Conservation (phyloP, 2,797 vertebrate genomes). For the Ficedula albicollis region DNA sequence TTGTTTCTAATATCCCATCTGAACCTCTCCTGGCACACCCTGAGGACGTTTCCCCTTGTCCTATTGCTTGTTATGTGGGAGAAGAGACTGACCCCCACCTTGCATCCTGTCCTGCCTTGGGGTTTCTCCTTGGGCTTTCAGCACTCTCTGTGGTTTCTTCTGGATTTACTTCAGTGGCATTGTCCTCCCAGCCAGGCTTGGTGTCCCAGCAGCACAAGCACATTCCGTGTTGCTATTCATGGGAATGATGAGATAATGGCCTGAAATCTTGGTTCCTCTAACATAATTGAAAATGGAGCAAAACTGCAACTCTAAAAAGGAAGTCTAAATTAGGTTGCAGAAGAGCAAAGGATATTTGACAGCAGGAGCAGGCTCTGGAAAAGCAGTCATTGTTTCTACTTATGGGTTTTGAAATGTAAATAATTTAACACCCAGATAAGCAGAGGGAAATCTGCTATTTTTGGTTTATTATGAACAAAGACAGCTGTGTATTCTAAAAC, state of each 20-base stretch:
- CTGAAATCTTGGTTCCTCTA: constrained; percentile 33
- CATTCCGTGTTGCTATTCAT: not conserved
- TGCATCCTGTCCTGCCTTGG: not conserved
- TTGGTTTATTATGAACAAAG: constrained; percentile 64
- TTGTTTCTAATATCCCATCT: not conserved
- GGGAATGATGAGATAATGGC: constrained; percentile 47
- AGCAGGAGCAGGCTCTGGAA: constrained; percentile 53
- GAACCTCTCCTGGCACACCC: not conserved
- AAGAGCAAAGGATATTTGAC: constrained; percentile 67
- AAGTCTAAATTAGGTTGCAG: constrained; percentile 64
- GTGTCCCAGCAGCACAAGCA: not conserved
- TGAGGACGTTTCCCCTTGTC: not conserved
- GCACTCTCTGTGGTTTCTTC: accelerated
- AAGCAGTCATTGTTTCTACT: constrained; percentile 67
- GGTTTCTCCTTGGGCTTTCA: not conserved
- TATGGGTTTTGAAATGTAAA: constrained; percentile 75
- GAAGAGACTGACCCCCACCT: accelerated
- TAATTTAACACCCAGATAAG: constrained; percentile 69
- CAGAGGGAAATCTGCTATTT: constrained; percentile 68
- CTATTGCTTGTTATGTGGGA: not conserved
- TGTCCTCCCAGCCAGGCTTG: not conserved
- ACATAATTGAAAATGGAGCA: constrained; percentile 36
- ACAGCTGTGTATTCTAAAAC: constrained; percentile 70
- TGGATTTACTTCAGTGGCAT: not conserved
- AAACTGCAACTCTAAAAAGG: constrained; percentile 44